Evolutionary conservation across 2,113 vertebrate genomes (phyloP), one percentile per base, ranked within the genome.

Genomic region (Sigmodon hispidus): DNA sequence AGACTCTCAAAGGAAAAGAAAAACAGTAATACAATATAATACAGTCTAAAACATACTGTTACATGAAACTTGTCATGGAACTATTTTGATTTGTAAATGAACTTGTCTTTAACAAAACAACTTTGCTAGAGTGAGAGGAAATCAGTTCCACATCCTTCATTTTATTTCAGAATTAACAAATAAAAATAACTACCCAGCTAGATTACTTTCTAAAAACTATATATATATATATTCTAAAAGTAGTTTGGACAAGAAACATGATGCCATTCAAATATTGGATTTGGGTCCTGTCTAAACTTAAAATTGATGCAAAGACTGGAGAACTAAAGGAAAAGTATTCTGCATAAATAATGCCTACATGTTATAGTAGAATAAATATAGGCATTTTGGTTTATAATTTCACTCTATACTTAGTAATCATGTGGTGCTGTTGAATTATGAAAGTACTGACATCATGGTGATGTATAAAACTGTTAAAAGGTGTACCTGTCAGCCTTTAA

Each of bases 101-200:
- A 59, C 77, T 94, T 80, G 21, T 72, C 43, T 95, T 91, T 19
- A 48, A 31, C 29, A 93, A 22, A 34, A 15, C 59, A 69, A 7
- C 67, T 36, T n/a, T 72, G 50, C 86, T 95, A 83, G n/a, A 94
- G 31, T 79, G 24, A 92, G 76, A 94, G 22, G 36, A 85, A 91
- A 79, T 93, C 34, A n/a, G 57, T 26, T 63, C 19, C 72, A 29
- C 76, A 57, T 79, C 48, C 34, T 92, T 95, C 55, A 80, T 96
- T 90, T 94, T 91, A 70, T 73, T 87, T 92, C 34, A 1, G 45
- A 81, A 93, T 55, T 17, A 96, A 83, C 7, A 83, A 90, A 77
- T 26, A 11, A 89, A 91, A 95, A 36, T 16, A 89, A 59, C n/a
- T 15, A 26, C 19, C 88, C 84, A 96, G 55, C 43, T 70, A 79